Percentiles rank a stretch among this genome's conserved stretches.
Conservation (phyloP, 2,888 invertebrate genomes). For the Brachycybe producta region DNA sequence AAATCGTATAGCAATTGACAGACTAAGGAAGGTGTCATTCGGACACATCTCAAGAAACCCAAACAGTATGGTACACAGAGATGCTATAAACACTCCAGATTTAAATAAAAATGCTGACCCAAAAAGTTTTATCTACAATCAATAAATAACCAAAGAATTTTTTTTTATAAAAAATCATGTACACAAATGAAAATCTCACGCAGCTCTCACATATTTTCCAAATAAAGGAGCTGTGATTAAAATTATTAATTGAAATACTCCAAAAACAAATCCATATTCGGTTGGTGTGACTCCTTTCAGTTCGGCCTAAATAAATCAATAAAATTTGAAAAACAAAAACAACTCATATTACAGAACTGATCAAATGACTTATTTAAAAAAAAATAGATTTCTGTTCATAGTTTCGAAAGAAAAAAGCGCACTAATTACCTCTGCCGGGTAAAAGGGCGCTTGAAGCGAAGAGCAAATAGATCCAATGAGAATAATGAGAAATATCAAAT, state of each 20-base stretch:
- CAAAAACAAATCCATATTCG: slow-evolving; percentile 75
- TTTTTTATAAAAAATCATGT: neutral
- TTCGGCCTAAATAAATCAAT: slow-evolving; percentile 50
- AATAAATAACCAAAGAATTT: too few species aligned
- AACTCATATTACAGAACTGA: neutral
- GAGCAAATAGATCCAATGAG: slow-evolving; percentile 73
- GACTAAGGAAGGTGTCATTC: neutral
- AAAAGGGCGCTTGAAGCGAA: slow-evolving; percentile 71
- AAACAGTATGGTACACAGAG: slow-evolving; percentile 66
- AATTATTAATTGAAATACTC: slow-evolving; percentile 68
- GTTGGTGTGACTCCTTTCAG: slow-evolving; percentile 63
- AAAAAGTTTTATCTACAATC: slow-evolving; percentile 52
- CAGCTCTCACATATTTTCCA: slow-evolving; percentile 54
- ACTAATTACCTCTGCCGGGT: slow-evolving; percentile 56
- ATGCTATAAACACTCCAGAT: slow-evolving; percentile 66
- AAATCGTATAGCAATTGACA: neutral
- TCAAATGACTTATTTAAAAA: neutral
- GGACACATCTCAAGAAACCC: slow-evolving; percentile 46
- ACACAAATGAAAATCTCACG: neutral
- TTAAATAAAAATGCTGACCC: slow-evolving; percentile 70
- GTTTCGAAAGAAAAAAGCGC: slow-evolving; percentile 26
- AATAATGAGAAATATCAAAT: too few species aligned
- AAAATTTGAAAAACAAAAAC: neutral
- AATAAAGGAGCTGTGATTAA: slow-evolving; percentile 71
- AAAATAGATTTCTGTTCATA: too few species aligned